Conservation (phyloP, 2,113 vertebrate species). For the Bos indicus region DNA sequence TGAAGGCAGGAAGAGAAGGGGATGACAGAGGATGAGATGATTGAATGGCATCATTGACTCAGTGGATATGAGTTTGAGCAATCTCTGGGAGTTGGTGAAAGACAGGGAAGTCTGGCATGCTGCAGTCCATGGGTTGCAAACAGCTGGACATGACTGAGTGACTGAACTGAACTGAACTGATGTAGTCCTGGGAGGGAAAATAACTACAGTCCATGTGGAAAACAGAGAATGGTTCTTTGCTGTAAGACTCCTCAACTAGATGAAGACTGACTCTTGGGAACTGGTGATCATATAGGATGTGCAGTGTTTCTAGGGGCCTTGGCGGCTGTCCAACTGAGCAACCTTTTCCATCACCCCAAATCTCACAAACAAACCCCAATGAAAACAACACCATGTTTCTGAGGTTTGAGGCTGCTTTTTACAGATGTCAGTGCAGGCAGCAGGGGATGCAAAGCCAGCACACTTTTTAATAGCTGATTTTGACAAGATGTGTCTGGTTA, state of each 20-base stretch:
- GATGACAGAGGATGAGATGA: neutral
- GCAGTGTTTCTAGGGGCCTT: neutral
- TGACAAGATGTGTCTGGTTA: slow-evolving; percentile 39
- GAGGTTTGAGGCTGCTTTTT: neutral
- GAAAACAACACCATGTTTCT: neutral
- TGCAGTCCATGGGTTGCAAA: neutral
- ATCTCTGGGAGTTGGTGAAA: neutral
- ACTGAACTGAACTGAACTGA: neutral
- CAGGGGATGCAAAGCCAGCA: neutral
- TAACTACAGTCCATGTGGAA: rapidly evolving
- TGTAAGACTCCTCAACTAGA: neutral
- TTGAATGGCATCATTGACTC: neutral
- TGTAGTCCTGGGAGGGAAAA: rapidly evolving
- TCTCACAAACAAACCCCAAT: neutral
- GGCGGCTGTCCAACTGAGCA: neutral
- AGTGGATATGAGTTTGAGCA: neutral
- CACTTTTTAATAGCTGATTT: slow-evolving; percentile 16
- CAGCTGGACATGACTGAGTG: neutral
- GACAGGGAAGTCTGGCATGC: neutral
- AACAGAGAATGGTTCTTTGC: neutral
- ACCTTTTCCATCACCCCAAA: neutral
- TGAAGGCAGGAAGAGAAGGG: no score
- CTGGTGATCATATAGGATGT: rapidly evolving
- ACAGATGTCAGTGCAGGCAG: neutral
- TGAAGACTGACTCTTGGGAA: neutral